Evolutionary conservation across 2,888 invertebrate species (phyloP).

Genomic region (Cheilosia soror): DNA sequence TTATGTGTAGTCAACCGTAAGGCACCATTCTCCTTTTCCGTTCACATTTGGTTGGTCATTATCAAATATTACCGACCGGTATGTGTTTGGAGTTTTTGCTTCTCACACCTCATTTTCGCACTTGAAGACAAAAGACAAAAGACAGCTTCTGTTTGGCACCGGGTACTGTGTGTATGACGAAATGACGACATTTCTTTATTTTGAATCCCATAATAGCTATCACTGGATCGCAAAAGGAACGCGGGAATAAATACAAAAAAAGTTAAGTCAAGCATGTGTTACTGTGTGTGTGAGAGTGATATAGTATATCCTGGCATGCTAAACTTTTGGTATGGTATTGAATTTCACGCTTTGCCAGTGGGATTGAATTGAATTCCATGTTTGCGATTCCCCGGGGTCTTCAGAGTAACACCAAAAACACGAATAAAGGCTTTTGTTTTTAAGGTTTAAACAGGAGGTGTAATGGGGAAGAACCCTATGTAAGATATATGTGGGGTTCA

Average conservation of each 20-base stretch:
- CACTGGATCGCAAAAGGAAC: constrained; percentile 37
- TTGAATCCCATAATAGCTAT: constrained; percentile 64
- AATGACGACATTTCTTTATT: constrained; percentile 66
- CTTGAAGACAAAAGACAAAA: constrained; percentile 66
- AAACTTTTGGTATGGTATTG: constrained; percentile 60
- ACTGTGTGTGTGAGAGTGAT: constrained; percentile 27
- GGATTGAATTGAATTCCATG: constrained; percentile 69
- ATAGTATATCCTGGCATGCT: constrained; percentile 61
- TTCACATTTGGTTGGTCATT: constrained; percentile 11
- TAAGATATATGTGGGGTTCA: constrained; percentile 49
- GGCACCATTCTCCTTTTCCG: constrained; percentile 14
- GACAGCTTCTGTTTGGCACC: constrained; percentile 33
- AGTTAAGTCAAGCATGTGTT: neutral
- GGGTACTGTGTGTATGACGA: constrained; percentile 27
- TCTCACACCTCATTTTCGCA: constrained; percentile 71
- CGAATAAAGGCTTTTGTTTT: constrained; percentile 59
- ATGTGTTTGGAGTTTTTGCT: constrained; percentile 22
- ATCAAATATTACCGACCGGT: constrained; percentile 30
- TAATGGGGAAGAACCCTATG: constrained; percentile 33
- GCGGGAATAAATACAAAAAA: neutral
- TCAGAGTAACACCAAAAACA: constrained; percentile 3
- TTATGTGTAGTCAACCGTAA: constrained; percentile 52
- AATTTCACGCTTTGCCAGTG: constrained; percentile 71
- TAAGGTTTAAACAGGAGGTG: constrained; percentile 3
- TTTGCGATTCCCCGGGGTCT: constrained; percentile 44